phyloP scores from a whole-genome alignment of 2,888 invertebrate species.

The Hyposoter dolosus region DNA sequence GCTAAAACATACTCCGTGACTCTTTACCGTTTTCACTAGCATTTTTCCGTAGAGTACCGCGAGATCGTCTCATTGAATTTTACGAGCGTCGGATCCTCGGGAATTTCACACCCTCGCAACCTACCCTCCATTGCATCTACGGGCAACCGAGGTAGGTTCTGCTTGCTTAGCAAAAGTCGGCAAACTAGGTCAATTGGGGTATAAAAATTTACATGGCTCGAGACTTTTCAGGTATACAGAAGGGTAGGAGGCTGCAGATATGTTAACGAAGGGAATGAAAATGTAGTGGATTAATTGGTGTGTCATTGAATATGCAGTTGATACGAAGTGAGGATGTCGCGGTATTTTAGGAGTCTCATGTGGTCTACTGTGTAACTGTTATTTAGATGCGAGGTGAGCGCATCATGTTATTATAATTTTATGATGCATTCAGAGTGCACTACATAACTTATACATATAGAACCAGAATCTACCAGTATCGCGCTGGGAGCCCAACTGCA shows the following conservation, averaged over 20 bases:
- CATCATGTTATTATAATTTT: slow-evolving; percentile 20
- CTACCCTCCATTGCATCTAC: slow-evolving; percentile 30
- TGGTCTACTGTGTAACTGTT: not conserved
- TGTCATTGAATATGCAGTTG: slow-evolving; percentile 47
- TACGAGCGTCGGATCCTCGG: slow-evolving; percentile 64
- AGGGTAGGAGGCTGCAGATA: slow-evolving; percentile 43
- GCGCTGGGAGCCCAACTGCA: not conserved
- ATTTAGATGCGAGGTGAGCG: not conserved
- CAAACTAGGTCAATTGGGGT: slow-evolving; percentile 68
- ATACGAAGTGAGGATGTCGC: slow-evolving; percentile 30
- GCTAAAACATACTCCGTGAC: slow-evolving; percentile 34
- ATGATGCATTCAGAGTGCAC: not conserved
- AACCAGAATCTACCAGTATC: not conserved
- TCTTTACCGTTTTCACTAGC: slow-evolving; percentile 39
- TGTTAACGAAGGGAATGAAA: slow-evolving; percentile 60
- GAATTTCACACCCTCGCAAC: slow-evolving; percentile 59
- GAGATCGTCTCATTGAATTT: slow-evolving; percentile 68
- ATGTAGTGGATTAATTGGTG: slow-evolving; percentile 60
- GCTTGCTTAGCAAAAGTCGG: slow-evolving; percentile 61
- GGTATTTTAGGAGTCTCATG: slow-evolving; percentile 19
- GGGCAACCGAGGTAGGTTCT: slow-evolving; percentile 33
- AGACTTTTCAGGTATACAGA: slow-evolving; percentile 51
- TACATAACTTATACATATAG: not conserved
- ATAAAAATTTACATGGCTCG: slow-evolving; percentile 69
- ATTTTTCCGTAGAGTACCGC: slow-evolving; percentile 25